Evolutionary conservation across 2,113 vertebrate genomes (phyloP), one percentile per base, ranked within the genome.

Genomic region (Narcine bancroftii): DNA sequence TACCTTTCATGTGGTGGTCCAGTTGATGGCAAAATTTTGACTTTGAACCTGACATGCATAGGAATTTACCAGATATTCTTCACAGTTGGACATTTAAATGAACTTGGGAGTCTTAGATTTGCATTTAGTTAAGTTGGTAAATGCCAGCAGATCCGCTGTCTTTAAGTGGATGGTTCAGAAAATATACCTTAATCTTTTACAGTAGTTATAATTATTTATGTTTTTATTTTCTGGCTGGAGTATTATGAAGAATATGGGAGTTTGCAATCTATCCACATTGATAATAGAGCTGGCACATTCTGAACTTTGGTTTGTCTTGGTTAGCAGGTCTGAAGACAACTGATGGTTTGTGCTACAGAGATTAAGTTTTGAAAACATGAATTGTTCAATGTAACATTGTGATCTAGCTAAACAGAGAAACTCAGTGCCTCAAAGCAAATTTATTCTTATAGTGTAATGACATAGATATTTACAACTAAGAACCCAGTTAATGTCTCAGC

Each of bases 331-430:
- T 45, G 36, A 69, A 91, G 65, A 66, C 53, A 66, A 42, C 60
- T 29, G 65, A 91, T 42, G 39, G 65, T 69, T 91, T 91, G 39
- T 47, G 21, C 66, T 91, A 71, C 39, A 69, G 39, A 69, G 29
- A 69, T 91, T 71, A 91, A 33, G 29, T 87, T 89, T 91, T 91
- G 39, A 71, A 91, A 69, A 47, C 65, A 33, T 71, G 60, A 42
- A 89, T 29, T 63, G n/a, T 63, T 42, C n/a, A 63, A 39, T 89
- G 65, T 91, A 91, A 45, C 60, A 33, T 69, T 91, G 29, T 65
- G 66, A 15, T 2, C 89, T 47, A 42, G 63, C 89, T 69, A 71
- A 69, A 21, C 47, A 45, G 17, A 87, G 36, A 17, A 33, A 69
- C 89, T 91, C 63, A n/a, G 36, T 42, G 45, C 15, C 45, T 17